A percentile compares a stretch with the other conserved stretches of the same genome.
These are phyloP conservation scores for Cyaniris semiargus DNA, from an alignment of 2,888 invertebrate species.

Conservation along the genomic window DNA sequence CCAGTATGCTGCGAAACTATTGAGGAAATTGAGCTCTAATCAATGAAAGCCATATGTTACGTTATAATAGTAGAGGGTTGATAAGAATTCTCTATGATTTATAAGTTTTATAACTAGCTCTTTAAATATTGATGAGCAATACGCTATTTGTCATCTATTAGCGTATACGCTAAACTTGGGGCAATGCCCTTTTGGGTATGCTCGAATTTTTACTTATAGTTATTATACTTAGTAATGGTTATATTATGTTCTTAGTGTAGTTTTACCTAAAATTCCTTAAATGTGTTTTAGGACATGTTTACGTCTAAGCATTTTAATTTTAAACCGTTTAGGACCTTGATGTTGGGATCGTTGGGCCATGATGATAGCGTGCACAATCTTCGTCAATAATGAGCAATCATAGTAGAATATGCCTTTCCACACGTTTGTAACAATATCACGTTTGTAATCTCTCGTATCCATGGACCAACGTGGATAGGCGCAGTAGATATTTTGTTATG, in stretches of 20 bases:
- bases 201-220: not conserved
- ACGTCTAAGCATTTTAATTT: no score
- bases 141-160: constrained; percentile 5
- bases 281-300: no score
- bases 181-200: not conserved
- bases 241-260: not conserved
- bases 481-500: no score
- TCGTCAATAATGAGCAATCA: no score
- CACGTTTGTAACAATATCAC: no score
- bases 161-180: not conserved
- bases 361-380: no score
- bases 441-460: no score
- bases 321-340: no score
- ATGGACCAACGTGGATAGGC: no score
- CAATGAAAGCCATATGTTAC: not conserved
- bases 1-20: not conserved
- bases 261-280: not conserved
- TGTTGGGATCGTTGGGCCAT: no score
- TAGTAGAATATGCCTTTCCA: no score
- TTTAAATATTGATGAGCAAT: constrained; percentile 8
- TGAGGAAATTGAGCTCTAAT: not conserved
- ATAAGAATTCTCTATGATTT: not conserved
- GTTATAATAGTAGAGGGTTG: not conserved
- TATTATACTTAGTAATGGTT: not conserved
- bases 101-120: constrained; percentile 1